Base-by-base conservation (phyloP, 2,888 invertebrate genomes). In the Thymelicus acteon region DNA sequence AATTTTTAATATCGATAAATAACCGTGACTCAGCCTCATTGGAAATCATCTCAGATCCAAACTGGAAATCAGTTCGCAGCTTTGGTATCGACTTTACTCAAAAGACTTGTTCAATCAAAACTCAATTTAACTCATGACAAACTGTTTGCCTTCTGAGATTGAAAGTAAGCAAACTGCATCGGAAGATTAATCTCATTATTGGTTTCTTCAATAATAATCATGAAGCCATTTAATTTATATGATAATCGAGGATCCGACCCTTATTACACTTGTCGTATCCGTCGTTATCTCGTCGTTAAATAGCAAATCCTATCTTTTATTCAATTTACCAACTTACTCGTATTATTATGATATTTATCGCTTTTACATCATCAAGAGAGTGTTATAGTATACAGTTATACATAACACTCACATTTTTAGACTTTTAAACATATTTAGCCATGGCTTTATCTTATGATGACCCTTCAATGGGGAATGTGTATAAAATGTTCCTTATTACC, bases 71-170 rank as follows among this genome's bases (percentile, higher is more conserved):
- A 37, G 13, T 37, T 15, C 7, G 57, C 57, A 37, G 31, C 7
- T 57, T 12, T 31, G 0, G 24, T 57, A 57, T 57, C 37, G 13
- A 2, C 31, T 57, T 37, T 13, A 57, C 57, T 31, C 31, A 57
- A 57, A 57, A 57, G 31, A 57, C 57, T 57, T 31, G 57, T 57
- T 57, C 57, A 57, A 57, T 57, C 37, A 31, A 57, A 57, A 57
- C 57, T 57, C 57, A 57, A 57, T 57, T 57, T 54, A 54, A 54
- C 54, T 54, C 24, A 54, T 54, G 54, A 24, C 54, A 54, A 54
- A 54, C 54, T 54, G 54, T 54, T 54, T 54, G 19, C 57, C 8
- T 37, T 37, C 31, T 57, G 6, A 57, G 12, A 57, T 57, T 57
- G 37, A 57, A 57, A 57, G 57, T 31, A 57, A 57, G 57, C 57